Evolutionary conservation across 2,797 vertebrate genomes (phyloP), one percentile per base, ranked within the genome.

Genomic region (Hydrophis major): DNA sequence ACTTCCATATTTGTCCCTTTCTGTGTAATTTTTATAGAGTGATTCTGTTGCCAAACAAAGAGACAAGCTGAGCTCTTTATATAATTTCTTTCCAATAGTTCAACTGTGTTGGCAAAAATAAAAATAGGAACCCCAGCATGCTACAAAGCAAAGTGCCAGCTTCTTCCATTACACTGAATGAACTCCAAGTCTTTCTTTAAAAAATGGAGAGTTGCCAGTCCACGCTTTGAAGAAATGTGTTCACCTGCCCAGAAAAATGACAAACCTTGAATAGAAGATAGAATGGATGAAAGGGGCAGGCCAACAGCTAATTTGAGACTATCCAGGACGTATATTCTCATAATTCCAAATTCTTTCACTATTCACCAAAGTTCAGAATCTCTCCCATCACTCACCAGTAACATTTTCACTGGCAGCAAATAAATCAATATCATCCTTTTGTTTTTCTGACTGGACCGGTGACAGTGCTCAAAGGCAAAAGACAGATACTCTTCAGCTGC

Each of bases 341-440:
- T 88, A 60, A 88, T 37, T 59, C 18, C 18, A 59, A 59, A 18
- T 59, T 11, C n/a, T 88, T 11, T 47, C 20, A 25, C 20, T 47
- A 47, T 42, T 47, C 74, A 10, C 11, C 37, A 83, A 47, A 83
- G 78, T 83, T 83, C 10, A 0, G 78, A 47, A 83, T 83, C 10
- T 47, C 42, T 83, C 22, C 20, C 13, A 57, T 11, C 90, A 96
- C 98, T 98, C 94, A 99, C 99, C 98, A 99, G 96, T 74, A 99
- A 97, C 99, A 99, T 99, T 97, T 99, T 99, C 57, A 99, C 99
- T 0, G 99, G 99, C 89, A 99, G 97, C 92, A 99, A 97, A 96
- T 99, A 99, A 92, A 99, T 99, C 66, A 99, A 98, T 91, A 99
- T 99, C 98, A 99, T 99, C 87, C 99, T 98, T 96, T 99, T 99